phyloP scores from a whole-genome alignment of 2,113 vertebrate genomes.

The Terrapene triunguis region DNA sequence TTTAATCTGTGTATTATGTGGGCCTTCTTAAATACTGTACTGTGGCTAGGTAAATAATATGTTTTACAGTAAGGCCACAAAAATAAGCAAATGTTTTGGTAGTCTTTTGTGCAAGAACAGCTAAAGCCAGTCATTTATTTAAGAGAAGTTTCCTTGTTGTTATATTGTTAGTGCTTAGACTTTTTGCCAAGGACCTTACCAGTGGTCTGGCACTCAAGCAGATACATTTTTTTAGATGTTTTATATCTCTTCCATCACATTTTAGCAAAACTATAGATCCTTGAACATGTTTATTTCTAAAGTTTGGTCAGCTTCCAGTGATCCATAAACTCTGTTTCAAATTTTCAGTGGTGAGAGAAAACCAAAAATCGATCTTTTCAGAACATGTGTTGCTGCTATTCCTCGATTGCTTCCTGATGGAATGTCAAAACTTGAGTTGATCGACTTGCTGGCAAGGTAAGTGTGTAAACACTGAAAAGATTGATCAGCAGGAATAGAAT shows the following conservation, averaged over 20 bases:
- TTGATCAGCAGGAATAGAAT: neutral
- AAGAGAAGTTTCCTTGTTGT: neutral
- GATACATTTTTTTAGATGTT: neutral
- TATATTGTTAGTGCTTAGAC: neutral
- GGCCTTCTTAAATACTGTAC: neutral
- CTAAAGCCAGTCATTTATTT: neutral
- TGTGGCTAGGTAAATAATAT: neutral
- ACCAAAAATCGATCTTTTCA: conserved; percentile 97
- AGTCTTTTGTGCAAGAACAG: neutral
- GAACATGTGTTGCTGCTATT: conserved; percentile 97
- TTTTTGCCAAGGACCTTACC: neutral
- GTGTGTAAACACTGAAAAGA: neutral
- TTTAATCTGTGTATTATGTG: neutral
- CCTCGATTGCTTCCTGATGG: conserved; percentile 97
- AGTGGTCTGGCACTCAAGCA: neutral
- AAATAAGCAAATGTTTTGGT: neutral
- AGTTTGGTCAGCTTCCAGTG: conserved; percentile 7
- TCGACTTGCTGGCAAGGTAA: conserved; percentile 95
- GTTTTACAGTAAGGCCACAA: neutral
- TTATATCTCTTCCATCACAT: neutral
- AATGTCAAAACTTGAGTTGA: conserved; percentile 97
- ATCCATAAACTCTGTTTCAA: conserved; percentile 47
- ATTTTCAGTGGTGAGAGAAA: conserved; percentile 94
- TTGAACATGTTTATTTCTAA: neutral
- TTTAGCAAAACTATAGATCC: neutral